Base-by-base conservation (phyloP, 2,113 vertebrate species). In the Pyxicephalus adspersus region DNA sequence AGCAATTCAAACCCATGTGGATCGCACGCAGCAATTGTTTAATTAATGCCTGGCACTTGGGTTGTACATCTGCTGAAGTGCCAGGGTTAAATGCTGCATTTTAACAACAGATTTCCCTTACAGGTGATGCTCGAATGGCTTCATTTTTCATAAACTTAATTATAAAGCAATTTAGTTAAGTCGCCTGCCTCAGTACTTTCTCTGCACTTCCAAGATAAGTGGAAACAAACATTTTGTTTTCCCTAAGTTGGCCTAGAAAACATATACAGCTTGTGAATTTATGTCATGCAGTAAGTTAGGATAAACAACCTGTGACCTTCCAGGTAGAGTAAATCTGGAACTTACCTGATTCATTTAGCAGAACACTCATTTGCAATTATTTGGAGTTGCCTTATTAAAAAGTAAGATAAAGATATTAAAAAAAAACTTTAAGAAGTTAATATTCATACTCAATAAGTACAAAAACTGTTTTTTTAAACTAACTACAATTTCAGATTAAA, bases 91-190 rank as follows among this genome's bases (percentile, higher is more conserved):
- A 60, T 68, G 31, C 50, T 73, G 68, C 57, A 55, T 78, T 58
- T 78, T 70, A 78, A 68, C 79, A 74, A 67, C 55, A 82, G 76
- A 73, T 82, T 77, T 84, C 58, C 38, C 45, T 64, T 83, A 73
- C 77, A 78, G 76, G 76, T 80, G 83, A 80, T 75, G 83, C 83
- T 80, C 54, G 25, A 28, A 52, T 74, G 70, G 52, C 54, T 82
- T 72, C 60, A 65, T 82, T 66, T 76, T 77, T 84, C 75, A 83
- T 83, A 83, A 83, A 78, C 34, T 60, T 84, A 71, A 73, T 82
- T 84, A 78, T 60, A 66, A 77, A 45, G 38, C 28, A 60, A 82
- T 73, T 72, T 77, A 77, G 54, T 26, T 77, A 65, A 84, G 71
- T 72, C 51, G 3, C 26, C 77, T 71, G 70, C 54, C 79, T 83